phyloP scores from a whole-genome alignment of 2,888 invertebrate genomes.

The Melipona bicolor region DNA sequence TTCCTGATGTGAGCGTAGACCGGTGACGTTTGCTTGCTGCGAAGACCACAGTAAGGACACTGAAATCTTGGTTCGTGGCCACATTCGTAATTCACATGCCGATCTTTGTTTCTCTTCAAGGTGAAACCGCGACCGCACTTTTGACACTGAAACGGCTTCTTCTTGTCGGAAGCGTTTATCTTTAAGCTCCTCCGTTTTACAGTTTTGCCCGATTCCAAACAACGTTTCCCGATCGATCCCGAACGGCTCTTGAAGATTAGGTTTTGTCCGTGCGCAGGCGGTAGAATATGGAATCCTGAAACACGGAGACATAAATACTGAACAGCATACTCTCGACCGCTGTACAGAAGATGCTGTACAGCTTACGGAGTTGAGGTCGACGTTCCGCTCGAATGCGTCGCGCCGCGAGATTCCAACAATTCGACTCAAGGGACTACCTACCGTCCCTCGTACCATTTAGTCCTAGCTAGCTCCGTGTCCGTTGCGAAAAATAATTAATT shows the following conservation, averaged over 20 bases:
- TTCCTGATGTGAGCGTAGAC: constrained; percentile 77
- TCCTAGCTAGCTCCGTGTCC: background rate
- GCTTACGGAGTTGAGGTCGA: background rate
- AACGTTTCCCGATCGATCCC: constrained; percentile 43
- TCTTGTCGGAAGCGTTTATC: constrained; percentile 60
- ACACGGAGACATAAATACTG: constrained; percentile 69
- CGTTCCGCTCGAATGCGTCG: constrained; percentile 17
- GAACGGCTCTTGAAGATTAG: constrained; percentile 60
- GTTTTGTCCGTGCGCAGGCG: constrained; percentile 54
- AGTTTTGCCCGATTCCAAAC: constrained; percentile 32
- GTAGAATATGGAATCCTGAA: constrained; percentile 65
- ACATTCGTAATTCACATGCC: constrained; percentile 80
- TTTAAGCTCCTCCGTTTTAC: constrained; percentile 49
- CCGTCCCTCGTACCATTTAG: background rate
- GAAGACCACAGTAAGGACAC: constrained; percentile 78
- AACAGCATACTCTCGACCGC: constrained; percentile 52
- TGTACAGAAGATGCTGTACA: constrained; percentile 24
- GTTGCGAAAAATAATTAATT: background rate
- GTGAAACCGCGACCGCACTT: constrained; percentile 79
- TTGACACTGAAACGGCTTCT: constrained; percentile 75
- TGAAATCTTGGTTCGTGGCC: constrained; percentile 78
- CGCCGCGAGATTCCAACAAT: background rate
- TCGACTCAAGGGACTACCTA: background rate
- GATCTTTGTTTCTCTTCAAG: constrained; percentile 75
- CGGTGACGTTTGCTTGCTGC: constrained; percentile 75